Evolutionary conservation across 1,140 invertebrate genomes (phyloP).

Genomic region (Artemia franciscana): DNA sequence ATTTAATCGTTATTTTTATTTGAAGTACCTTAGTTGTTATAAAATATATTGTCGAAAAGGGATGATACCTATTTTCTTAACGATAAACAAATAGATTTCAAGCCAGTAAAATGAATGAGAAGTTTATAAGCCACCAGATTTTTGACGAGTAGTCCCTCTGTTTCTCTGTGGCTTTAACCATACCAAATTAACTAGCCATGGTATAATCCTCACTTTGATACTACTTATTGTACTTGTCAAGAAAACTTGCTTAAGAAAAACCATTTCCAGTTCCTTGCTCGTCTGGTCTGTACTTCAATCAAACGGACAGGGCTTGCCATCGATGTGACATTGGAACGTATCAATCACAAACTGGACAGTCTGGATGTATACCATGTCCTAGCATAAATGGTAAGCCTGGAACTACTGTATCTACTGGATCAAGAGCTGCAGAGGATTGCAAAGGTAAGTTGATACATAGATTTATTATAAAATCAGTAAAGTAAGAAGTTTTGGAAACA

Average conservation of each 20-base stretch:
- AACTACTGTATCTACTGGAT: constrained; percentile 60
- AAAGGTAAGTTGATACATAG: constrained; percentile 32
- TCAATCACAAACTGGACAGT: constrained; percentile 75
- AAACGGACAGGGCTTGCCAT: constrained; percentile 43
- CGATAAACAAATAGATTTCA: no score
- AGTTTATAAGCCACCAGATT: constrained; percentile 11
- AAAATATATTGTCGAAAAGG: no score
- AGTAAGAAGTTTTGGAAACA: no score
- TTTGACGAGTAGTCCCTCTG: neutral
- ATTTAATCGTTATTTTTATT: no score
- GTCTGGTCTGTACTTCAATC: constrained; percentile 66
- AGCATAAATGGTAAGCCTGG: constrained; percentile 58
- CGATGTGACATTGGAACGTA: constrained; percentile 72
- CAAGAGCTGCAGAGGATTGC: constrained; percentile 63
- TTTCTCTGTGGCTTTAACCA: constrained; percentile 17
- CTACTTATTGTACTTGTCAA: no score
- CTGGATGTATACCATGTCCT: constrained; percentile 66
- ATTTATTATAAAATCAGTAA: no score
- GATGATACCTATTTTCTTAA: no score
- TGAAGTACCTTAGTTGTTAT: no score
- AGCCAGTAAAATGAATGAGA: neutral
- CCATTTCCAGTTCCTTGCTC: constrained; percentile 83
- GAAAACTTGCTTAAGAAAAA: no score
- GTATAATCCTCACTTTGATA: no score
- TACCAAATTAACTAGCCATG: no score